Percentiles rank a stretch among this genome's conserved stretches.
Conservation (phyloP, 2,797 vertebrate genomes). For the Cuculus canorus region DNA sequence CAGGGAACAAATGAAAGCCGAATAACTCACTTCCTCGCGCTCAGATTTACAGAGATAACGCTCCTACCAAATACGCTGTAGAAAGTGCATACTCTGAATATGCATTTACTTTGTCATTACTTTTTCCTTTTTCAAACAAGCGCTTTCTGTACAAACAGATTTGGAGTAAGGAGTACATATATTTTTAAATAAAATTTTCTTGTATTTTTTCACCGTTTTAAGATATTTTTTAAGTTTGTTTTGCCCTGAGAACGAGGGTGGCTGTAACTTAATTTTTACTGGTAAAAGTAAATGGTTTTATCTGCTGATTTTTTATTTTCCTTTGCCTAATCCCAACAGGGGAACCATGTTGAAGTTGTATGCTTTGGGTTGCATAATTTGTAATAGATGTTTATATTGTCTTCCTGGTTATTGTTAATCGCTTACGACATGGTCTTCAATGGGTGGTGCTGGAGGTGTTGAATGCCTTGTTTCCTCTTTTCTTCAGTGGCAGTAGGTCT, state of each 20-base stretch:
- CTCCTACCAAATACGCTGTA: constrained; percentile 81
- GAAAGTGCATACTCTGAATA: constrained; percentile 68
- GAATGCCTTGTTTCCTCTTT: constrained; percentile 12
- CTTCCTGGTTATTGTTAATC: constrained; percentile 19
- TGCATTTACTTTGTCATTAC: constrained; percentile 68
- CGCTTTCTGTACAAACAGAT: constrained; percentile 73
- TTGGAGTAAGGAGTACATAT: constrained; percentile 75
- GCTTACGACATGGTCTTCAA: constrained; percentile 33
- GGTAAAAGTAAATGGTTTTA: constrained; percentile 53
- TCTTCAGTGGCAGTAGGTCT: constrained; percentile 10
- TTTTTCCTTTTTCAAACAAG: constrained; percentile 59
- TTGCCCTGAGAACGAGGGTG: constrained; percentile 57
- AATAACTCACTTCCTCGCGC: constrained; percentile 78
- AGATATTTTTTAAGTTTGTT: constrained; percentile 74
- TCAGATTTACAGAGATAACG: constrained; percentile 70
- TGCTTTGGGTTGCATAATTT: constrained; percentile 52
- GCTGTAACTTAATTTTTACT: constrained; percentile 68
- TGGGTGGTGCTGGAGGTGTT: constrained; percentile 28
- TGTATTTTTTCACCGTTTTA: constrained; percentile 78
- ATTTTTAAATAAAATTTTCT: constrained; percentile 79
- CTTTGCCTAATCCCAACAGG: constrained; percentile 7
- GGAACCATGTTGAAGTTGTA: constrained; percentile 31
- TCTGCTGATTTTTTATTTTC: constrained; percentile 28
- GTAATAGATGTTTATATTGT: constrained; percentile 30
- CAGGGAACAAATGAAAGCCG: constrained; percentile 94